Conservation (phyloP, 2,797 vertebrate species). For the Diglossa cyanea region DNA sequence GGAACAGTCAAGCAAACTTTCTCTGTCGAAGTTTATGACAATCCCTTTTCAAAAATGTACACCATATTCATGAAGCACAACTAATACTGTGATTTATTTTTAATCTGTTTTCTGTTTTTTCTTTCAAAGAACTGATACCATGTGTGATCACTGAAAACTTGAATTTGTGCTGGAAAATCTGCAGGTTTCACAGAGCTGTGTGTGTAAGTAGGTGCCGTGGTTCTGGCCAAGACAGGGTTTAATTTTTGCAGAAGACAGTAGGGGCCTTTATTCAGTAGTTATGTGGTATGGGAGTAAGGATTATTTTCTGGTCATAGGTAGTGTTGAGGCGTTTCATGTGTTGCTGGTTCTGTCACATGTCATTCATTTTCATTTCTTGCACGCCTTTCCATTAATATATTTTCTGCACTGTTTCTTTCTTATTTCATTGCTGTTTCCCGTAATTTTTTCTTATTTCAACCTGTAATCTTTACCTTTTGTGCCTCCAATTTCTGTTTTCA, state of each 20-base stretch:
- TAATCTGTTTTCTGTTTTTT: not conserved
- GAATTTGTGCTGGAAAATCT: not conserved
- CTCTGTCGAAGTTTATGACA: not conserved
- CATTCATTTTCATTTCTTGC: not conserved
- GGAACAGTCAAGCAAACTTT: not conserved
- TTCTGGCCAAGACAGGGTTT: not conserved
- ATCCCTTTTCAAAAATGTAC: not conserved
- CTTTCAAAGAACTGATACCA: not conserved
- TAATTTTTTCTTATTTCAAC: not conserved
- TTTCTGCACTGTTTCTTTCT: not conserved
- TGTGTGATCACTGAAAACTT: not conserved
- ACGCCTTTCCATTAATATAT: no score
- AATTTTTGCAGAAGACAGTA: not conserved
- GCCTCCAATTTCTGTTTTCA: not conserved
- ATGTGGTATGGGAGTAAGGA: not conserved
- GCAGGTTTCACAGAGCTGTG: not conserved
- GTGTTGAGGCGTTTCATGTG: accelerated
- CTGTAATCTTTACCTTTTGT: not conserved
- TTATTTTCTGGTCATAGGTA: accelerated
- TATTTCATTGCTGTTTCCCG: not conserved
- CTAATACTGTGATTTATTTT: not conserved
- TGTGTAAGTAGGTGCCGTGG: accelerated
- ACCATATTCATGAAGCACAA: not conserved
- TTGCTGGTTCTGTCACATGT: accelerated
- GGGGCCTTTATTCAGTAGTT: not conserved